Evolutionary conservation across 1,140 invertebrate genomes (phyloP).

Genomic region (Drosophila ananassae): DNA sequence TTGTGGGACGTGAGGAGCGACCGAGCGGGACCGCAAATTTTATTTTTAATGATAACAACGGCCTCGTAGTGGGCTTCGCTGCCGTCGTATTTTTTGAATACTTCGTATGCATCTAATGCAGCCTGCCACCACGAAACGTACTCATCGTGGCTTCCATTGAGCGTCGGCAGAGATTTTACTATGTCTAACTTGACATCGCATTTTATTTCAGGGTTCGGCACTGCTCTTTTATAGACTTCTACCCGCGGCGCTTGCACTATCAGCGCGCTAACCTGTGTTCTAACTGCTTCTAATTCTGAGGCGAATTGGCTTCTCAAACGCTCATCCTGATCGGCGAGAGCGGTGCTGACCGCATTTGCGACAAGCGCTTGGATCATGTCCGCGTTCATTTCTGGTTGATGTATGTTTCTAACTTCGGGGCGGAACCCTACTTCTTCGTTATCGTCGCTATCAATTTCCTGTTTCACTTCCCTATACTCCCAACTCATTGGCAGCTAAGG

Average conservation of each 20-base stretch:
- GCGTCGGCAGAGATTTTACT: not conserved
- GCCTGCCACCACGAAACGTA: too few species aligned
- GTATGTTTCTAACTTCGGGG: too few species aligned
- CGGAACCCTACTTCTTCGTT: too few species aligned
- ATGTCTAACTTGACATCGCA: constrained; percentile 1
- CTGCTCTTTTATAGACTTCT: not conserved
- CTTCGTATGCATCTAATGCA: too few species aligned
- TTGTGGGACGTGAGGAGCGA: too few species aligned
- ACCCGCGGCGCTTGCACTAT: constrained; percentile 8
- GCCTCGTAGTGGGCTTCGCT: too few species aligned
- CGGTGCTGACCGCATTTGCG: constrained; percentile 9
- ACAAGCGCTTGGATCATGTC: constrained; percentile 16
- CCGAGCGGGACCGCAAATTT: too few species aligned
- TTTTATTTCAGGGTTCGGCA: not conserved
- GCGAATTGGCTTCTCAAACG: constrained; percentile 1
- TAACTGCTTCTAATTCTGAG: not conserved
- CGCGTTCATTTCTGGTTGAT: not conserved
- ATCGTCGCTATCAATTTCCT: too few species aligned
- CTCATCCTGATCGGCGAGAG: not conserved
- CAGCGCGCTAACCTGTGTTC: constrained; percentile 6
- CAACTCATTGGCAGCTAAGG: too few species aligned
- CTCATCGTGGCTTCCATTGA: not conserved
- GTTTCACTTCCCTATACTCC: too few species aligned
- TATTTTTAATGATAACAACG: not conserved
- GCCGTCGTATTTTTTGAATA: too few species aligned